Conservation (phyloP, 2,797 vertebrate species). For the Megaceryle alcyon region DNA sequence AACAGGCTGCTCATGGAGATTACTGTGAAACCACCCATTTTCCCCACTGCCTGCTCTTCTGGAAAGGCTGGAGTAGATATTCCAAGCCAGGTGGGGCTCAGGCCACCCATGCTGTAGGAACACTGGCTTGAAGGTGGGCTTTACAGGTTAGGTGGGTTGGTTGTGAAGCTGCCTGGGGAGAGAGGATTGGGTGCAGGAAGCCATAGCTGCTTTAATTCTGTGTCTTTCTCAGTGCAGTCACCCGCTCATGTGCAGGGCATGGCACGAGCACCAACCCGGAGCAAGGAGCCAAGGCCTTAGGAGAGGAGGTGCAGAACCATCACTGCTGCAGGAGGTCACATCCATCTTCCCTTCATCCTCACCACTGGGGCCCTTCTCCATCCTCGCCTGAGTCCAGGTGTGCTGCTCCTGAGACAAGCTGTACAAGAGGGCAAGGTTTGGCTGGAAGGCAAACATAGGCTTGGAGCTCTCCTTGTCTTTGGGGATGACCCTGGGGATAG, state of each 20-base stretch:
- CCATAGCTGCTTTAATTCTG: background rate
- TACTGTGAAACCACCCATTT: background rate
- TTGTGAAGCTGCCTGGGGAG: background rate
- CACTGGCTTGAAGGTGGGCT: background rate
- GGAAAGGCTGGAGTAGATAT: background rate
- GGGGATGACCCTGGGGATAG: background rate
- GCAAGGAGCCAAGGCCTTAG: background rate
- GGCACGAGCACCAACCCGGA: background rate
- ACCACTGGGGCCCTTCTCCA: background rate
- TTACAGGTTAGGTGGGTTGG: background rate
- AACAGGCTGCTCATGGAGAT: background rate
- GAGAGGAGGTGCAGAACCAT: background rate
- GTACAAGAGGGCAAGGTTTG: background rate
- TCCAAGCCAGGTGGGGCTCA: background rate
- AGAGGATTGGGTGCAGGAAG: background rate
- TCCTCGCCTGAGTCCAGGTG: accelerated
- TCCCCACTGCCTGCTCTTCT: accelerated
- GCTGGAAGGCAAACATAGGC: background rate
- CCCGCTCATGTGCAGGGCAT: accelerated
- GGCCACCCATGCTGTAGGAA: background rate
- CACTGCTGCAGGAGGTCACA: background rate
- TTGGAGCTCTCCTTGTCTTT: background rate
- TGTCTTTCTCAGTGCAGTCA: background rate
- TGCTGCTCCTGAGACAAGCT: background rate
- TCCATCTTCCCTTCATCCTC: background rate